Base-by-base conservation (phyloP, 2,113 vertebrate genomes). In the Lepisosteus oculatus region DNA sequence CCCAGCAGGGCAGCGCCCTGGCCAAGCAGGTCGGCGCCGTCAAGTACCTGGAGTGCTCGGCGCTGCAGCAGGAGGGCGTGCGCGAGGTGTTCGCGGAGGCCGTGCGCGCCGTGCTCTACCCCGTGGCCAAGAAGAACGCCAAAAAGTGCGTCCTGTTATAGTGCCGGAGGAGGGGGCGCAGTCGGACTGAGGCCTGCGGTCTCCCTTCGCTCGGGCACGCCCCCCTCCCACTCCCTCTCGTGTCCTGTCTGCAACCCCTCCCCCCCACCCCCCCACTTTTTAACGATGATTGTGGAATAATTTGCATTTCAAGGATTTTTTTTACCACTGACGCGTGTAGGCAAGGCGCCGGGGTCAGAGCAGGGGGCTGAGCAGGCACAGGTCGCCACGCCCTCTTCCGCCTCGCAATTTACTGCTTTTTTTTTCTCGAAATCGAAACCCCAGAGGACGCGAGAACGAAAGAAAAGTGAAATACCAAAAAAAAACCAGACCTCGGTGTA, bases 11-110 rank as follows among this genome's bases (percentile, higher is more conserved):
- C 63, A 93, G 92, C 59, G 87, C 90, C 0, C 81, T 97, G 77
- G 93, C 95, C 72, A 97, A 95, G 87, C 95, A 97, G 83, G 95
- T 97, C 0, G 93, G 95, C 59, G 95, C 95, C 0, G 94, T 97
- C 54, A 97, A 96, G 84, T 97, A 97, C 83, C 87, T 97, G 89
- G 95, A 98, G 84, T 97, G 95, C 84, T 98, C 94, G 0, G 95
- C 95, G 0, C 81, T 97, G 81, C 90, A 91, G 81, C 95, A 97
- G 82, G 94, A 97, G 75, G 93, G 94, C 0, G 93, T 98, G 44
- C 83, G 89, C 61, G 93, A 96, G 74, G 95, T 98, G 80, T 97
- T 98, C 71, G 92, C 88, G 0, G 95, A 98, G 83, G 95, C 95
- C 3, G 93, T 97, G 65, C 90, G 93, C 29, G 95, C 95, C 1